phyloP scores from a whole-genome alignment of 2,113 vertebrate genomes.

The Nansenia antarctica region DNA sequence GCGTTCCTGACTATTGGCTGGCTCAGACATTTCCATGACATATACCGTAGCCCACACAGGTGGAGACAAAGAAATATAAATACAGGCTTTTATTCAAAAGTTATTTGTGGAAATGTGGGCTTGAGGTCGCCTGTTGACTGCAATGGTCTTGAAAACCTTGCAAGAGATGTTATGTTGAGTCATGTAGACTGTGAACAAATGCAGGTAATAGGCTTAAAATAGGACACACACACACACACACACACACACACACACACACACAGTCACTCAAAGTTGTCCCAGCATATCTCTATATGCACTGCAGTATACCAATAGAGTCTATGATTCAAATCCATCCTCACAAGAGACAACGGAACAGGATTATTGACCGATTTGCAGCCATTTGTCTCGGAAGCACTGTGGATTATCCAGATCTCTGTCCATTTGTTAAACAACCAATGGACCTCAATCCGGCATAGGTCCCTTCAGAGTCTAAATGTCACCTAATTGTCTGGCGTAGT shows the following conservation, averaged over 20 bases:
- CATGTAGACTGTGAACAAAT: background rate
- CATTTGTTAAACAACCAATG: slow-evolving; percentile 31
- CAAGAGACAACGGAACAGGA: background rate
- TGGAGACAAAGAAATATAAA: too few species aligned
- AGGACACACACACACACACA: background rate
- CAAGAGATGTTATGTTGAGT: background rate
- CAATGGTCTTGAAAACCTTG: too few species aligned
- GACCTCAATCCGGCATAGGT: slow-evolving; percentile 3
- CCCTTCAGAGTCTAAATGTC: slow-evolving; percentile 34
- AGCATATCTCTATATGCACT: background rate
- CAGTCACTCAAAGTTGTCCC: background rate
- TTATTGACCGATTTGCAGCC: slow-evolving; percentile 31
- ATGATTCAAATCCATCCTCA: background rate
- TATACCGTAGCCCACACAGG: too few species aligned
- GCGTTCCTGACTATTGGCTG: too few species aligned
- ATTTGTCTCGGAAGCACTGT: slow-evolving; percentile 33
- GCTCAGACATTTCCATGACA: too few species aligned
- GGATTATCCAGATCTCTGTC: slow-evolving; percentile 37
- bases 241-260: background rate
- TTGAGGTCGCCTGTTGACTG: too few species aligned
- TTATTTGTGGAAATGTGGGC: too few species aligned
- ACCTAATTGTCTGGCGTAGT: slow-evolving; percentile 32
- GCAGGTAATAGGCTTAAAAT: background rate
- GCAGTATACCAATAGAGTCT: background rate
- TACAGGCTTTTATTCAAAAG: too few species aligned